Evolutionary conservation across 2,888 invertebrate genomes (phyloP), one percentile per base, ranked within the genome.

Genomic region (Oligia latruncula): DNA sequence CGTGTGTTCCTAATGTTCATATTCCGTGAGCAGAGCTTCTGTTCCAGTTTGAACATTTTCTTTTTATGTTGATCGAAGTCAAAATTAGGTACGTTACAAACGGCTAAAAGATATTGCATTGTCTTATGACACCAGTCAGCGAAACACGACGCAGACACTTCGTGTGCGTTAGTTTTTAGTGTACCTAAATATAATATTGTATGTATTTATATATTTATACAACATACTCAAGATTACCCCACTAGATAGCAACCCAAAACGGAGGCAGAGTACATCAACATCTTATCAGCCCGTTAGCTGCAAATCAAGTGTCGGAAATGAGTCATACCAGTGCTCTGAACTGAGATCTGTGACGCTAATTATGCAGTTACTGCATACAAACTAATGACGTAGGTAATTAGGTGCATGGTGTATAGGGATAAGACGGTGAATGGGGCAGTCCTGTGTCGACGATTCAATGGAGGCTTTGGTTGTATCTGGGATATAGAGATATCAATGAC

Each of bases 221-320:
- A 40, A 80, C 58, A 68, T 65, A 52, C 60, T 64, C 67, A 29
- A 72, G 65, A 71, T 35, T 46, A n/a, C 3, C 23, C 20, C 64
- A 43, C 43, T 65, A 67, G 62, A 84, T 81, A 76, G 78, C 55
- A 29, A 17, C 13, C 55, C n/a, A 11, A 75, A 67, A 74, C 74
- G 65, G 76, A 75, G 46, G 58, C 64, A 76, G 67, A 43, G 46
- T 58, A 72, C 68, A 77, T 84, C 85, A 74, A 23, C 77, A 66
- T 78, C 77, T 87, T 85, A 86, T 87, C 86, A 74, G 66, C 3
- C 23, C 68, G 68, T 74, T 76, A 68, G 80, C 66, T 74, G 81
- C 74, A 84, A 84, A 86, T 86, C 85, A 86, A 68, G 40, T 72
- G 85, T 77, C 85, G 86, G 86, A 87, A 87, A 86, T 87, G 74